Evolutionary conservation across 2,113 vertebrate genomes (phyloP).

Genomic region (Neomonachus schauinslandi): DNA sequence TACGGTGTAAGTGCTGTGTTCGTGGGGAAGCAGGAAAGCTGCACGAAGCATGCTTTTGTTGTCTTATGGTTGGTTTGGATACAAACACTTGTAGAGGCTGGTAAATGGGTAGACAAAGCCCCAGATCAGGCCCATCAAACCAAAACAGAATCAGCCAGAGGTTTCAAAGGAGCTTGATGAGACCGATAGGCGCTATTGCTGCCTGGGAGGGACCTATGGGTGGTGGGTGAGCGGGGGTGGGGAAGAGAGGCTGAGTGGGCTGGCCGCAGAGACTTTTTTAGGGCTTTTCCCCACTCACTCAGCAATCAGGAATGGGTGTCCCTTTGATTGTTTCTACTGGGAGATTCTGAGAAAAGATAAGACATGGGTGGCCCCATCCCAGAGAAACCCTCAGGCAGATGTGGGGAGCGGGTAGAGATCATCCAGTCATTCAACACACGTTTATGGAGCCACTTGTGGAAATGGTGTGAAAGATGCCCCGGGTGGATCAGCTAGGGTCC

Average conservation of each 20-base stretch:
- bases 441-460: not conserved
- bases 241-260: not conserved
- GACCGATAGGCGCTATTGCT: not conserved
- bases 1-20: not conserved
- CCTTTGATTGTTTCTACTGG: not conserved
- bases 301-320: not conserved
- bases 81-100: not conserved
- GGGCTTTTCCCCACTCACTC: not conserved
- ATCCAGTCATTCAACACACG: not conserved
- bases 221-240: not conserved
- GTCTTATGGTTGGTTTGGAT: not conserved
- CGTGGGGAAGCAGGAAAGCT: not conserved
- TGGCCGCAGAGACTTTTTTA: not conserved
- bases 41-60: not conserved
- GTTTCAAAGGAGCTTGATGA: not conserved
- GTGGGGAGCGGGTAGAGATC: not conserved
- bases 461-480: not conserved
- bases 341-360: not conserved
- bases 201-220: rapidly evolving
- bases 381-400: not conserved
- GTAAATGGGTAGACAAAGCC: not conserved
- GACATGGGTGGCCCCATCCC: not conserved
- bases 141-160: not conserved
- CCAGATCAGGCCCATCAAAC: not conserved
- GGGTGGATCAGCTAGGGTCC: not conserved